Conservation (phyloP, 1,140 invertebrate species). For the Frieseomelitta varia region DNA sequence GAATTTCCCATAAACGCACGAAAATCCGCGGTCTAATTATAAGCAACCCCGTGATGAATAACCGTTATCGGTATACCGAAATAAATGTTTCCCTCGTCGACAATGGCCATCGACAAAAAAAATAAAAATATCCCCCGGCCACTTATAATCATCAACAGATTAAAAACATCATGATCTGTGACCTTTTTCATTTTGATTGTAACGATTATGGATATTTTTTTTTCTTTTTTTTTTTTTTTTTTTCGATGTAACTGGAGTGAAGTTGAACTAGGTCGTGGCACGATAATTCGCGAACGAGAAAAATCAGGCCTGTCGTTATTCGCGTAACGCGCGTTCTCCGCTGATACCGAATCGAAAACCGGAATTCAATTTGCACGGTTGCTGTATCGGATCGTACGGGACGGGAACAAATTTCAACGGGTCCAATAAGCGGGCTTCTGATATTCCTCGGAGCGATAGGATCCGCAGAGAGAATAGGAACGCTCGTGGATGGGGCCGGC, state of each 20-base stretch:
- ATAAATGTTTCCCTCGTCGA: too few species aligned
- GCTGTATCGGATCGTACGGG: conserved; percentile 28
- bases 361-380: conserved; percentile 43
- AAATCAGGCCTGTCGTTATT: background rate
- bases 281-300: background rate
- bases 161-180: too few species aligned
- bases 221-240: background rate
- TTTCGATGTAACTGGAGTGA: background rate
- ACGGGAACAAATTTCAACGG: conserved; percentile 21
- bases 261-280: background rate
- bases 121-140: too few species aligned
- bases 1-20: too few species aligned
- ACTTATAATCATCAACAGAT: too few species aligned
- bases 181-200: too few species aligned
- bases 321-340: conserved; percentile 28
- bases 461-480: conserved; percentile 4
- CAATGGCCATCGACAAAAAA: too few species aligned
- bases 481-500: background rate
- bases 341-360: conserved; percentile 36
- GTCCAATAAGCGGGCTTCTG: conserved; percentile 26
- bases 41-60: too few species aligned
- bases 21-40: too few species aligned
- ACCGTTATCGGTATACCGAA: too few species aligned
- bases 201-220: too few species aligned
- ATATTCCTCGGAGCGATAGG: conserved; percentile 23